phyloP scores from a whole-genome alignment of 2,888 invertebrate species.

The Imbricaverruca yamaguchii region DNA sequence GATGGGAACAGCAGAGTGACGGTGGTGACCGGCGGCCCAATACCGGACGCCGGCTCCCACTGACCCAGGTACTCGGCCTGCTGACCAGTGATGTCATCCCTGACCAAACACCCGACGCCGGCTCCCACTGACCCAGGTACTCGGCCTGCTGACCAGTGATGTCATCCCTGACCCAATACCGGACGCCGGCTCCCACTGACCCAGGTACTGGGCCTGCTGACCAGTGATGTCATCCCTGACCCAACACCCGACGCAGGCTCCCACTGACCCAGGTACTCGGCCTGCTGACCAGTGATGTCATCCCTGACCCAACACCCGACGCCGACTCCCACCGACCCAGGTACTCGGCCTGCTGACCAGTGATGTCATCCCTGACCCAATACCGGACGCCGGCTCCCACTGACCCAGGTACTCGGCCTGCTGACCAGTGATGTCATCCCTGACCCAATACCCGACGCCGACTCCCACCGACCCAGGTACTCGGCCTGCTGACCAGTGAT shows the following conservation, averaged over 20 bases:
- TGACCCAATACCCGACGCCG: no score
- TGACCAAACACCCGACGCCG: no score
- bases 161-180: slow-evolving; percentile 27
- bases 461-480: slow-evolving; percentile 26
- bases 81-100: no score
- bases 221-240: slow-evolving; percentile 32
- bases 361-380: slow-evolving; percentile 32
- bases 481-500: slow-evolving; percentile 36
- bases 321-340: neutral
- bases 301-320: no score
- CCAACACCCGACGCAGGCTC: no score
- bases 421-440: slow-evolving; percentile 33
- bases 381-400: neutral
- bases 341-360: slow-evolving; percentile 36
- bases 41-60: no score
- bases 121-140: slow-evolving; percentile 26
- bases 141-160: slow-evolving; percentile 36
- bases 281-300: slow-evolving; percentile 35
- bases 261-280: slow-evolving; percentile 33
- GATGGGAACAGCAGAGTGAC: no score
- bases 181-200: neutral
- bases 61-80: no score
- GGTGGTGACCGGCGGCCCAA: no score
- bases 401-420: slow-evolving; percentile 35
- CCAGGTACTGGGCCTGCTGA: slow-evolving; percentile 36